Evolutionary conservation across 23 tunicate genomes (phyloP).

Genomic region (Pegea sp.): DNA sequence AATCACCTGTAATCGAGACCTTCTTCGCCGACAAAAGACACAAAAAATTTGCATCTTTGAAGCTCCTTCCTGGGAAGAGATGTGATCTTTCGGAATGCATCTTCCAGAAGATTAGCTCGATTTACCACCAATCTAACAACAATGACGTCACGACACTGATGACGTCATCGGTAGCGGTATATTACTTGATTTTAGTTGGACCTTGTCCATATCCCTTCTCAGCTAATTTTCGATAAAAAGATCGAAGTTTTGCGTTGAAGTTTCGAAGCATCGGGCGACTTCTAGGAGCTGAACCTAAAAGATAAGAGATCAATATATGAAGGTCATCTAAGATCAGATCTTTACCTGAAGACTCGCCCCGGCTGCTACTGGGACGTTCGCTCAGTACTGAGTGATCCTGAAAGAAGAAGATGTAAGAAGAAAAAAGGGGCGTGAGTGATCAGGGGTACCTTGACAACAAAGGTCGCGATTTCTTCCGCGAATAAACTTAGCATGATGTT

Average conservation of each 20-base stretch:
- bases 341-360: not conserved
- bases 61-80: constrained; percentile 43
- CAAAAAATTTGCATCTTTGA: constrained; percentile 56
- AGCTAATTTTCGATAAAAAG: constrained; percentile 71
- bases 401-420: not conserved
- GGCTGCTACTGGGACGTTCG: not conserved
- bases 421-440: not conserved
- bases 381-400: constrained; percentile 1
- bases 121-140: constrained; percentile 20
- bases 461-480: constrained; percentile 70
- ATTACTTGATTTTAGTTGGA: constrained; percentile 85
- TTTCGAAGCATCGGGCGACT: constrained; percentile 17
- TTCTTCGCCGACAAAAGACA: constrained; percentile 80
- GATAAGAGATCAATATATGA: no score
- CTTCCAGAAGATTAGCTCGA: constrained; percentile 56
- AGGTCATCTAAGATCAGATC: no score
- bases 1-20: constrained; percentile 87
- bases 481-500: constrained; percentile 69
- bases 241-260: constrained; percentile 62
- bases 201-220: constrained; percentile 93
- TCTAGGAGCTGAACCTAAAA: no score
- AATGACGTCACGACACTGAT: no score
- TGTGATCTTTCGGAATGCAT: constrained; percentile 64
- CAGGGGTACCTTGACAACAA: constrained; percentile 18
- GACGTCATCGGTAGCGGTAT: not conserved